A percentile compares a stretch with the other conserved stretches of the same genome.
phyloP scores from a whole-genome alignment of 2,113 vertebrate genomes.

The Eulacestoma nigropectus region DNA sequence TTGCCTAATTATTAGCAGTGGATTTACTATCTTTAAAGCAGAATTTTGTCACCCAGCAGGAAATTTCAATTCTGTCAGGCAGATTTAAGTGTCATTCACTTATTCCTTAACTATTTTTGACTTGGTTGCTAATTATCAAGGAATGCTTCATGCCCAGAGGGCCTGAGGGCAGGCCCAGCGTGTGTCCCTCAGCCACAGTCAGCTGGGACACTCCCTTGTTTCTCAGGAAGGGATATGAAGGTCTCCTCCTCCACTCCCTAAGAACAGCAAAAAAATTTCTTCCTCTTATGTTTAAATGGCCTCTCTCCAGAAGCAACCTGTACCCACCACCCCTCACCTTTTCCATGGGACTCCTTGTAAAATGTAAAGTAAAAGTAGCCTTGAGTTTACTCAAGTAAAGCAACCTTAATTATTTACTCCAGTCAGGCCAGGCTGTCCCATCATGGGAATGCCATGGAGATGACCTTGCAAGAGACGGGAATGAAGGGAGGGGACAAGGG shows the following conservation, averaged over 20 bases:
- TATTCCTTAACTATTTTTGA: neutral
- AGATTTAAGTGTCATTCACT: slow-evolving; percentile 4
- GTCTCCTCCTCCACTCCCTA: neutral
- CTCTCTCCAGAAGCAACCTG: neutral
- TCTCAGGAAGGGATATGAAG: neutral
- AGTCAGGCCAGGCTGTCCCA: neutral
- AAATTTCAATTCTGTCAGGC: slow-evolving; percentile 8
- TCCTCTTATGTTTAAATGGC: neutral
- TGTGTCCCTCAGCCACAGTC: neutral
- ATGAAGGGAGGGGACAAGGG: neutral
- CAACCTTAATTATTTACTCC: accelerated
- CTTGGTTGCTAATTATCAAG: neutral
- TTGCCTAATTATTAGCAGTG: slow-evolving; percentile 9
- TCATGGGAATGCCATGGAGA: neutral
- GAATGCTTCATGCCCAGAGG: neutral
- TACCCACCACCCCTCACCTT: neutral
- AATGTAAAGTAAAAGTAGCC: neutral
- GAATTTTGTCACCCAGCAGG: slow-evolving; percentile 33
- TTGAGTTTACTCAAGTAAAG: neutral
- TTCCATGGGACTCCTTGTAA: no score
- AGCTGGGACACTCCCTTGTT: neutral
- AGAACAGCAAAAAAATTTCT: accelerated
- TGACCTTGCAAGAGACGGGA: neutral
- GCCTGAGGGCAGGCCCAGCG: neutral
- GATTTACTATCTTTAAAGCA: slow-evolving; percentile 41